These are phyloP conservation scores for Carassius auratus DNA, from an alignment of 2,113 vertebrate genomes.

Conservation along the genomic window DNA sequence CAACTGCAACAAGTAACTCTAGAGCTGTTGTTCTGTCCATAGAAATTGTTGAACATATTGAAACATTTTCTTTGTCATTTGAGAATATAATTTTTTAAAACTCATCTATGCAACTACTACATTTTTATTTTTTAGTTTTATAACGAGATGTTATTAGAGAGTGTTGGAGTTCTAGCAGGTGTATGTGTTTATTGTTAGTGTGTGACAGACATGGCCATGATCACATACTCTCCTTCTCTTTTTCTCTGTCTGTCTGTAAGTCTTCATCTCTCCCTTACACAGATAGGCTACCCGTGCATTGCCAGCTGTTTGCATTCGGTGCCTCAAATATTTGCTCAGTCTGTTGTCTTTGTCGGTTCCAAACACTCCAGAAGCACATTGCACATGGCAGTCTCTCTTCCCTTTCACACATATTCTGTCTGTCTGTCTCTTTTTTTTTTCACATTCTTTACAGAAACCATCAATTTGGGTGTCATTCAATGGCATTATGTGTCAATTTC, in stretches of 20 bases:
- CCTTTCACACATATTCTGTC: not conserved
- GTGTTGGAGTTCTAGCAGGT: not conserved
- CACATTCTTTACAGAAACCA: not conserved
- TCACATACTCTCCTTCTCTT: not conserved
- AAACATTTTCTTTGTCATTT: not conserved
- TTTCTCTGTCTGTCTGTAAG: not conserved
- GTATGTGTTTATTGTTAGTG: not conserved
- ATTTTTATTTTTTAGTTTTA: not conserved
- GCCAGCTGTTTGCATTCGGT: conserved; percentile 36
- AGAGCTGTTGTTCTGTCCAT: not conserved
- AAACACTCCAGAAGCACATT: conserved; percentile 18
- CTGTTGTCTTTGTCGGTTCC: conserved; percentile 33
- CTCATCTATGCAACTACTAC: not conserved
- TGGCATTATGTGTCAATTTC: not conserved
- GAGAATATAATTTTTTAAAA: not conserved
- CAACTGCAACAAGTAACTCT: too few species aligned
- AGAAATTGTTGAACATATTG: not conserved
- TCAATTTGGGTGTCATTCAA: not conserved
- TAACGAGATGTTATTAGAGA: not conserved
- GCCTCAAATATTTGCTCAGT: conserved; percentile 35
- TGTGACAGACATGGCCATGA: not conserved
- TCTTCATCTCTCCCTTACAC: not conserved
- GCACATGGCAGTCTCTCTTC: not conserved
- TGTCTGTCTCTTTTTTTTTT: not conserved
- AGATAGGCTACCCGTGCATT: not conserved